Evolutionary conservation across 35 echinoderm and acorn worm genomes (phyloP), one percentile per base, ranked within the genome.

Genomic region (Heliocidaris erythrogramma): DNA sequence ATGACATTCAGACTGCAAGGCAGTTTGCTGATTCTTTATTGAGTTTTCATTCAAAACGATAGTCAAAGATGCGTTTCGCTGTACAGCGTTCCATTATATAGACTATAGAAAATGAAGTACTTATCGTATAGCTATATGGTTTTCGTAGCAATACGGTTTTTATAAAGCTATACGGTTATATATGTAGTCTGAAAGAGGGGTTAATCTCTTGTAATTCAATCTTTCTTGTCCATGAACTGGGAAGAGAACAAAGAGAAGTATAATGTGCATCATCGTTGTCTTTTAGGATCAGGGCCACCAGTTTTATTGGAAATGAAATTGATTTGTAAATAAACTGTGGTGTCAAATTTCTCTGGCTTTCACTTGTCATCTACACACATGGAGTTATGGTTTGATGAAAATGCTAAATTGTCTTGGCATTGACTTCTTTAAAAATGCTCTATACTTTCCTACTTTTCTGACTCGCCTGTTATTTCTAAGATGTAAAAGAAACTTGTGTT

Each of bases 301-400:
- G 27, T 18, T n/a, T 78, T 78, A 18, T 17, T 17, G 65, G 21
- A 78, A 78, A 78, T 78, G 30, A n/a, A 89, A 89, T 89, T 32
- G 47, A 89, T 89, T 35, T 89, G 30, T 89, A 89, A 89, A 89
- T 89, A 89, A 89, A 89, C 87, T 14, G 17, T 31, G 87, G 32
- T 89, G 42, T 89, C 87, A 48, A 18, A 89, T 89, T 32, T 88
- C 31, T 24, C 86, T 88, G 86, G 86, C 30, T 88, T 32, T 17
- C 9, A 30, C 30, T 88, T 88, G 16, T 13, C 30, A 48, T 88
- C 86, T 27, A 32, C 31, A 32, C 31, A 0, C 21, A 48, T 88
- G 86, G 31, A n/a, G 87, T 48, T 32, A n/a, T 18, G 14, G 12
- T 89, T 89, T 48, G 47, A 32, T 47, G 17, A 89, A 5, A 0